Percentiles rank a stretch among this genome's conserved stretches.
These are phyloP conservation scores for Caranx melampygus DNA, from an alignment of 2,113 vertebrate genomes.

Conservation along the genomic window DNA sequence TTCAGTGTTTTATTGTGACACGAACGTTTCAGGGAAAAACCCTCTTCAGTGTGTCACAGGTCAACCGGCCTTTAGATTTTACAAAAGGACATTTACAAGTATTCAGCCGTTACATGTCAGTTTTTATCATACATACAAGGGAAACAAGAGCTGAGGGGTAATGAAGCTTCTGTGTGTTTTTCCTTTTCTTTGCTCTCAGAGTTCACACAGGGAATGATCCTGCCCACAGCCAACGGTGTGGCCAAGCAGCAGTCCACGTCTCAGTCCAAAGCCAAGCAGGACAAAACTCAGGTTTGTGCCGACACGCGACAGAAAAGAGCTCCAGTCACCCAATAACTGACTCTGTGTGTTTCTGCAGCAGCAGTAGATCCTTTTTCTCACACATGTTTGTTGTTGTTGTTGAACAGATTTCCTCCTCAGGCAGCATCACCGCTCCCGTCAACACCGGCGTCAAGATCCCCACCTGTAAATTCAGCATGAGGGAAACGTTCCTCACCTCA, in stretches of 20 bases:
- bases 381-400: background rate
- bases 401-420: constrained; percentile 70
- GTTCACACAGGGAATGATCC: constrained; percentile 99
- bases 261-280: constrained; percentile 84
- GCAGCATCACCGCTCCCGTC: constrained; percentile 46
- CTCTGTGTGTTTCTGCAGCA: background rate
- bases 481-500: constrained; percentile 92
- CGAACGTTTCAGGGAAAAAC: no score
- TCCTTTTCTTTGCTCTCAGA: constrained; percentile 78
- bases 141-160: no score
- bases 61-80: no score
- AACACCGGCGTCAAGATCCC: constrained; percentile 94
- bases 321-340: background rate
- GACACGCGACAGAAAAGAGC: background rate
- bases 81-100: no score
- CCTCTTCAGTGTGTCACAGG: no score
- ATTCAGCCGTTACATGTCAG: no score
- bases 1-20: no score
- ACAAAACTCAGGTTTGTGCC: constrained; percentile 85
- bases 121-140: no score
- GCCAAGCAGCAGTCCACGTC: constrained; percentile 75
- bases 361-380: background rate
- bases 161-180: no score
- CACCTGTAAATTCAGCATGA: constrained; percentile 94
- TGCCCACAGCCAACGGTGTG: constrained; percentile 93